Base-by-base conservation (phyloP, 2,113 vertebrate genomes). In the Pogonocichla stellata region DNA sequence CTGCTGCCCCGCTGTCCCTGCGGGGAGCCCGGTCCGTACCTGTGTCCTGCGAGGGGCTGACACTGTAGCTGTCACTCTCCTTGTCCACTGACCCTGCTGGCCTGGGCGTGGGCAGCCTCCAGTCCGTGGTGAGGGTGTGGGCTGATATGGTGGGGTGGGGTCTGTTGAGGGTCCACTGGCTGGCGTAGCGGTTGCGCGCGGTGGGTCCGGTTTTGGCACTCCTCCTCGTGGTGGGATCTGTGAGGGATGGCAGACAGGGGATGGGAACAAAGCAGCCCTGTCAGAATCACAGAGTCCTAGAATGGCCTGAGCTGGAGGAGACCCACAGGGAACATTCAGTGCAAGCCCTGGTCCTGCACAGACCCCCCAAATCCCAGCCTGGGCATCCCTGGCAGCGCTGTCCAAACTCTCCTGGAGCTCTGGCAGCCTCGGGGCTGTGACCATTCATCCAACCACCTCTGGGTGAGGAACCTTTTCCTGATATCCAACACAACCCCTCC, bases 21-120 rank as follows among this genome's bases (percentile, higher is more conserved):
- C 5, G 7, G 22, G 57, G 12, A 19, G 29, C 31, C 33, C 31
- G 7, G 38, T 24, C 36, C 10, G 0, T 97, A 99, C 99, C 99
- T 98, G 99, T 99, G 94, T 99, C 99, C 96, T 99, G 99, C 0
- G 99, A 99, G 15, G 99, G 99, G 97, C 99, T 99, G 98, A 99
- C 99, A 2, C 99, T 99, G 98, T 99, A 99, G 97, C 99, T 99
- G 97, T 99, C 99, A 0, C 99, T 99, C 92, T 99, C 99, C 95
- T 99, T 99, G 98, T 99, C 99, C 96, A 99, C 99, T 1, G 99
- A 99, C 14, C 99, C 99, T 1, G 99, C 96, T 28, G 99, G 99
- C 9, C 99, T 97, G 7, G 99, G 99, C 0, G 99, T 99, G 24
- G 99, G 99, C 43, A 99, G 98, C 97, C 99, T 99, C 99, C 99